These are phyloP conservation scores for Protosalanx chinensis DNA, from an alignment of 2,797 vertebrate species.

Conservation along the genomic window DNA sequence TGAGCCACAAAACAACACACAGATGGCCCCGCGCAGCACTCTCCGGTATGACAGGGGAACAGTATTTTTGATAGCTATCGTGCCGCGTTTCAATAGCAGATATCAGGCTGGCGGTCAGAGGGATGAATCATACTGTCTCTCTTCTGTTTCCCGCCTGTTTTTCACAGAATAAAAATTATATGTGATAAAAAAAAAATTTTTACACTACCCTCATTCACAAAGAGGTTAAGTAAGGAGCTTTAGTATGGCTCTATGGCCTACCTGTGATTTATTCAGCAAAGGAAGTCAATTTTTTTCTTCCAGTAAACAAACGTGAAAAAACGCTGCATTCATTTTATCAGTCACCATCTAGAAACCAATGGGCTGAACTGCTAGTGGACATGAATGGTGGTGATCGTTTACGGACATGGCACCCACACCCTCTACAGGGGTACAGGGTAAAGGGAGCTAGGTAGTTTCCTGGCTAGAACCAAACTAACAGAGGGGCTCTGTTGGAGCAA, in stretches of 20 bases:
- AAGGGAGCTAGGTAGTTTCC: slow-evolving; percentile 65
- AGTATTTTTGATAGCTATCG: background rate
- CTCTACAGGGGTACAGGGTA: slow-evolving; percentile 51
- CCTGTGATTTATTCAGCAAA: no score
- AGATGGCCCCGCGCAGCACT: slow-evolving; percentile 57
- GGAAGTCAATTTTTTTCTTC: no score
- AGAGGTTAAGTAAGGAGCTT: no score
- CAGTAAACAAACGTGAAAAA: background rate
- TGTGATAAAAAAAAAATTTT: no score
- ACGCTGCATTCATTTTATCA: background rate
- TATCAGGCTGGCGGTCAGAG: background rate
- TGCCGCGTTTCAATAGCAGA: slow-evolving; percentile 12
- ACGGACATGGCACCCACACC: slow-evolving; percentile 37
- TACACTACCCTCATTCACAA: no score
- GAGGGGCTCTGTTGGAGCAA: slow-evolving; percentile 66
- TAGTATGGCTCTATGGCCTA: no score
- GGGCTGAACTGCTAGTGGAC: slow-evolving; percentile 19
- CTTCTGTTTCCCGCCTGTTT: background rate
- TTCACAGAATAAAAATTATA: no score
- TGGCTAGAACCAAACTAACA: slow-evolving; percentile 61
- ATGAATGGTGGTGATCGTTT: slow-evolving; percentile 53
- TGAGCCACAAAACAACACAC: slow-evolving; percentile 46
- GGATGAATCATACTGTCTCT: slow-evolving; percentile 11
- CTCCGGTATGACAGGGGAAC: slow-evolving; percentile 10
- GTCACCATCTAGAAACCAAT: slow-evolving; percentile 20